Evolutionary conservation across 2,113 vertebrate species (phyloP).

Genomic region (Myanophis thanlyinensis): DNA sequence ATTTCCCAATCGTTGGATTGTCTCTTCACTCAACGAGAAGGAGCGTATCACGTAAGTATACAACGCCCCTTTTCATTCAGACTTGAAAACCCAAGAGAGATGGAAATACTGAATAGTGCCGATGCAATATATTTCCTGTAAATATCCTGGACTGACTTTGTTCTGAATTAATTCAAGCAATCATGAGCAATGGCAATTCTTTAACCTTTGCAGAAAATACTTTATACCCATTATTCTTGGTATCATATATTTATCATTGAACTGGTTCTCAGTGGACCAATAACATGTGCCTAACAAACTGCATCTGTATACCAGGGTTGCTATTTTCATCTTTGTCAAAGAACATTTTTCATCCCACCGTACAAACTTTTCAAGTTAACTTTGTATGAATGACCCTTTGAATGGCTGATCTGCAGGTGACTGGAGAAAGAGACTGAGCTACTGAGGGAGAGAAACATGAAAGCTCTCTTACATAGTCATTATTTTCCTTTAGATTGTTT

Average conservation of each 20-base stretch:
- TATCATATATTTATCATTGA: constrained; percentile 6
- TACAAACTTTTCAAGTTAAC: background rate
- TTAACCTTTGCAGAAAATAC: constrained; percentile 17
- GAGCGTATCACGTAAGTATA: too few species aligned
- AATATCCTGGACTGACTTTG: background rate
- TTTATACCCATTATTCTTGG: constrained; percentile 14
- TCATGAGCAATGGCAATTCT: background rate
- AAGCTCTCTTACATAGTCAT: background rate
- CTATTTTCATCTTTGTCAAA: background rate
- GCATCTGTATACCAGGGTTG: background rate
- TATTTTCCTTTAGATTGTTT: background rate
- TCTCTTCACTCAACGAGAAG: too few species aligned
- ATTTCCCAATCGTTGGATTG: too few species aligned
- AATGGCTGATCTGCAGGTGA: background rate
- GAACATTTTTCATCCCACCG: background rate
- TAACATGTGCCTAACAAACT: background rate
- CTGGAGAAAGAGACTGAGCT: background rate
- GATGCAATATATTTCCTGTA: background rate
- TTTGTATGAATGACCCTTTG: background rate
- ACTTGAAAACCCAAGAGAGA: background rate
- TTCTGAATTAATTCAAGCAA: constrained; percentile 14
- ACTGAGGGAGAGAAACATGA: background rate
- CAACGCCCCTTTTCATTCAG: constrained; percentile 2
- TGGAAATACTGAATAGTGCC: background rate
- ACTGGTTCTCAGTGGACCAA: constrained; percentile 2